phyloP scores from a whole-genome alignment of 2,113 vertebrate genomes.

The Climacteris rufus region DNA sequence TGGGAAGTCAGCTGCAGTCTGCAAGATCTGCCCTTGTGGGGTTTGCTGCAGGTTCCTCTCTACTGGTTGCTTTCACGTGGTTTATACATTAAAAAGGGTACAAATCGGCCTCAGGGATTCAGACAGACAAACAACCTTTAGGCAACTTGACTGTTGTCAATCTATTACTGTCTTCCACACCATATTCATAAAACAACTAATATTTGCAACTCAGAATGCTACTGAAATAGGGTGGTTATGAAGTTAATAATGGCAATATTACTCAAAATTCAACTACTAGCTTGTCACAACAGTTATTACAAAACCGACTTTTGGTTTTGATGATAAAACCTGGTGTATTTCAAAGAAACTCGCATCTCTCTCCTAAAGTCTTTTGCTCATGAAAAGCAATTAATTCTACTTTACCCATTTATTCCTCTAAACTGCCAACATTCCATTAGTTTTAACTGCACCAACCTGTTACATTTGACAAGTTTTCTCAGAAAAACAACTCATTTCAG shows the following conservation, averaged over 20 bases:
- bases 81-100: neutral
- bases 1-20: neutral
- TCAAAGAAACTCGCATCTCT: neutral
- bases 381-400: neutral
- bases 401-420: neutral
- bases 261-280: neutral
- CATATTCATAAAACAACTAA: neutral
- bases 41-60: neutral
- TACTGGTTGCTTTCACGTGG: neutral
- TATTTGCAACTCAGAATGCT: neutral
- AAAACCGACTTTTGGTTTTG: neutral
- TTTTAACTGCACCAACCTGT: neutral
- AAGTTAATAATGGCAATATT: neutral
- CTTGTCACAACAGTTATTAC: neutral
- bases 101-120: neutral
- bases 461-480: neutral
- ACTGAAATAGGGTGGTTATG: neutral
- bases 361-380: neutral
- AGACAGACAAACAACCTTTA: neutral
- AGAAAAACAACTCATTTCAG: neutral
- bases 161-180: neutral
- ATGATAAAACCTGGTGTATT: neutral
- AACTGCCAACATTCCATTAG: neutral
- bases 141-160: accelerated
- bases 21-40: neutral